Conservation (phyloP, 2,797 vertebrate species). For the Delichon dasypus region DNA sequence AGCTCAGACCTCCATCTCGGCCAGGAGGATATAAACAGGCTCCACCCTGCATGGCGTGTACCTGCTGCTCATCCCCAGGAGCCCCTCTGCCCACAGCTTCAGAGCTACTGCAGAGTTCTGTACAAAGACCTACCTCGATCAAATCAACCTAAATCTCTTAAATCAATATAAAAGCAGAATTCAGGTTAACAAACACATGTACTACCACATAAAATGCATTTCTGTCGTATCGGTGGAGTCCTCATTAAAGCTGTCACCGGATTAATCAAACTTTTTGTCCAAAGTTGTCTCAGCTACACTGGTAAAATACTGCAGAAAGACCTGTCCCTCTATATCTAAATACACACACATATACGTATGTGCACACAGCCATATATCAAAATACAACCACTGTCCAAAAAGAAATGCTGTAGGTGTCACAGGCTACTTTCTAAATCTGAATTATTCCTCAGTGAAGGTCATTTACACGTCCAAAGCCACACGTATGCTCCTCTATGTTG, state of each 20-base stretch:
- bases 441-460: neutral
- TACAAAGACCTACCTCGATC: neutral
- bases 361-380: neutral
- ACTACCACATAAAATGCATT: neutral
- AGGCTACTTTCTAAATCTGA: neutral
- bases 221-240: neutral
- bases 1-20: neutral
- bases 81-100: neutral
- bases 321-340: neutral
- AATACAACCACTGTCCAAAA: neutral
- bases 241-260: neutral
- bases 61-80: neutral
- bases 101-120: neutral
- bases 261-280: neutral
- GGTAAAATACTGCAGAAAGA: neutral
- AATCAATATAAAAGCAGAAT: neutral
- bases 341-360: fast-evolving
- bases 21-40: neutral
- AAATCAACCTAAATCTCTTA: neutral
- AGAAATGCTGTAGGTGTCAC: neutral
- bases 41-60: neutral
- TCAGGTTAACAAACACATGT: neutral
- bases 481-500: fast-evolving
- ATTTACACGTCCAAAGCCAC: neutral
- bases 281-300: neutral